phyloP scores from a whole-genome alignment of 2,113 vertebrate species.

The Chloropsis cyanopogon region DNA sequence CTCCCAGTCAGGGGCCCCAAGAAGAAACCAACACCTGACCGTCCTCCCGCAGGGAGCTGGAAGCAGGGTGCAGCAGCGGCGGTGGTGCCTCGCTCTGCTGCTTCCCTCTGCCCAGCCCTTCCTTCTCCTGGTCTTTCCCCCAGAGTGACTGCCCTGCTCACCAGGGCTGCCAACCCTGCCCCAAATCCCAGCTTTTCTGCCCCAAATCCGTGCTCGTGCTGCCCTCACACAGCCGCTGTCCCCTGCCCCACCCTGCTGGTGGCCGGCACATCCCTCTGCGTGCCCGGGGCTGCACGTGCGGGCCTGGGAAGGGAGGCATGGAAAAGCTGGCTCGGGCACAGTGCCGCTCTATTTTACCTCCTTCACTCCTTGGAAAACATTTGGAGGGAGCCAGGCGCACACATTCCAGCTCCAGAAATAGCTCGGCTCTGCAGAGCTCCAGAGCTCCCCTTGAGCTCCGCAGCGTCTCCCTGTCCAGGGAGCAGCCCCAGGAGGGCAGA shows the following conservation, averaged over 20 bases:
- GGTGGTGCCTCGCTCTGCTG: accelerated
- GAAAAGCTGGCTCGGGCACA: background rate
- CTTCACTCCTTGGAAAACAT: slow-evolving; percentile 12
- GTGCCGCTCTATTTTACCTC: slow-evolving; percentile 19
- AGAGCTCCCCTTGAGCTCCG: background rate
- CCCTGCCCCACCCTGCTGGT: background rate
- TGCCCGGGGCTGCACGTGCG: background rate
- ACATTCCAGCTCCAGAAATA: slow-evolving; percentile 43
- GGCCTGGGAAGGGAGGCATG: background rate
- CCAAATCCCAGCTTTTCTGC: background rate
- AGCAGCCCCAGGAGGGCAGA: background rate
- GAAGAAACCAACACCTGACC: too few species aligned
- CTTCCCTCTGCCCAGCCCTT: background rate
- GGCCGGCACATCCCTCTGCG: background rate
- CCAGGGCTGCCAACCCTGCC: background rate
- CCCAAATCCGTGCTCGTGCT: accelerated
- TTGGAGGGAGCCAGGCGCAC: slow-evolving; percentile 11
- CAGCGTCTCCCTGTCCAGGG: background rate
- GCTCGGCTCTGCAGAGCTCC: background rate
- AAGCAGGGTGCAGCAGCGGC: accelerated
- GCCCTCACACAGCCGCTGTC: background rate
- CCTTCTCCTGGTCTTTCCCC: background rate
- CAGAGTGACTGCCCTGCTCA: accelerated
- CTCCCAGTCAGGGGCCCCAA: too few species aligned
- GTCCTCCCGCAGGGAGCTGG: background rate